Evolutionary conservation across 2,113 vertebrate genomes (phyloP).

Genomic region (Naja naja): DNA sequence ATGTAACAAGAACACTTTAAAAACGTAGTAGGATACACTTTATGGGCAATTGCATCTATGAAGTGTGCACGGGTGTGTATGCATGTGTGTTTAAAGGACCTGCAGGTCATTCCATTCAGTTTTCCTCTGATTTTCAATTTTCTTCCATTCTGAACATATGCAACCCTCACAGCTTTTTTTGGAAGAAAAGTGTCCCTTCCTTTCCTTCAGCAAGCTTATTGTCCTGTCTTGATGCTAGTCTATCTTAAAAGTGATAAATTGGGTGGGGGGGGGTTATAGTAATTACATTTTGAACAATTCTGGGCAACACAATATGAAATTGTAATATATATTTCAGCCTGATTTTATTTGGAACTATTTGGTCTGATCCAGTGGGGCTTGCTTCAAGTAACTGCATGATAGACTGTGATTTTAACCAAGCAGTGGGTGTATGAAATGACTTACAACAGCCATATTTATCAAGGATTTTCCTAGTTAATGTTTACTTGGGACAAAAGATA

Average conservation of each 20-base stretch:
- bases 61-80: background rate
- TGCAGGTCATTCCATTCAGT: background rate
- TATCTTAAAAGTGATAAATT: background rate
- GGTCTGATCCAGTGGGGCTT: background rate
- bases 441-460: constrained; percentile 8
- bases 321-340: background rate
- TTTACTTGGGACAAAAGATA: constrained; percentile 8
- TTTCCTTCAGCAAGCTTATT: background rate
- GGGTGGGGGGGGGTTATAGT: background rate
- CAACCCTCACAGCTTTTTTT: background rate
- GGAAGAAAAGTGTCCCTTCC: too few species aligned
- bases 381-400: background rate
- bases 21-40: background rate
- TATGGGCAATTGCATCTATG: background rate
- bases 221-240: background rate
- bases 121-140: background rate
- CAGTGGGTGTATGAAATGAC: constrained; percentile 22
- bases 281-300: background rate
- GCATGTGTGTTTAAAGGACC: background rate
- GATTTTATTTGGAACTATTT: constrained; percentile 1
- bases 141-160: background rate
- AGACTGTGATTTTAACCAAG: background rate
- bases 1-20: background rate
- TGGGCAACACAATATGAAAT: background rate
- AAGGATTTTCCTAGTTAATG: background rate